Evolutionary conservation across 2,888 invertebrate species (phyloP), one percentile per base, ranked within the genome.

Genomic region (Elmis aenea): DNA sequence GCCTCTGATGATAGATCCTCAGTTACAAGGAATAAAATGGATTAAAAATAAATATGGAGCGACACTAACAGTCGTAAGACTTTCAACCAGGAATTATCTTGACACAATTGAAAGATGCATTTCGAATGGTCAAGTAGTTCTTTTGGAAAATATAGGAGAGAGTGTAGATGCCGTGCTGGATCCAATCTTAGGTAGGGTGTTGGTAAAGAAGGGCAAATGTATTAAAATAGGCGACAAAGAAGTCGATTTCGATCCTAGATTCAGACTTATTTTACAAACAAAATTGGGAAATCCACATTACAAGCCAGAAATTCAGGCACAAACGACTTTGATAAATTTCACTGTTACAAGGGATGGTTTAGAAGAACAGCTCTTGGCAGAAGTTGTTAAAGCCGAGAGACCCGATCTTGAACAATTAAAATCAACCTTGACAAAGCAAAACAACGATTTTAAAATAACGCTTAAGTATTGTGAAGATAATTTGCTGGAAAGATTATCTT

Each of bases 1-100:
- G 90, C 94, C 95, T 0, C 71, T 95, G 10, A 90, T 95, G 80
- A 93, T 95, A 50, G 95, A 95, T 70, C 94, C 94, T 0, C 93
- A 93, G 66, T 48, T 68, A 8, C 91, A 92, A 74, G 92, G 90
- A 10, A 77, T 93, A 32, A 94, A 93, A 66, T 95, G 95, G 95
- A 92, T 96, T 43, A 94, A 92, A 68, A 83, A 76, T n/a, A 83
- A 77, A 57, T 94, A 85, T 64, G 85, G 85, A 0, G 77, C 78
- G 0, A 64, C 73, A 1, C 67, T 95, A 25, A 77, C 80, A 30
- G 79, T 88, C 2, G 72, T 92, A n/a, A 77, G 92, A 16, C 71
- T 92, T 18, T 85, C 85, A 0, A 84, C 85, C 59, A 82, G 80
- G 45, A 85, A 82, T 54, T 94, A 92, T 65, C 66, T 95, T 51